These are phyloP conservation scores for Tenualosa thibaudeaui DNA, from an alignment of 2,797 vertebrate genomes.

Conservation along the genomic window DNA sequence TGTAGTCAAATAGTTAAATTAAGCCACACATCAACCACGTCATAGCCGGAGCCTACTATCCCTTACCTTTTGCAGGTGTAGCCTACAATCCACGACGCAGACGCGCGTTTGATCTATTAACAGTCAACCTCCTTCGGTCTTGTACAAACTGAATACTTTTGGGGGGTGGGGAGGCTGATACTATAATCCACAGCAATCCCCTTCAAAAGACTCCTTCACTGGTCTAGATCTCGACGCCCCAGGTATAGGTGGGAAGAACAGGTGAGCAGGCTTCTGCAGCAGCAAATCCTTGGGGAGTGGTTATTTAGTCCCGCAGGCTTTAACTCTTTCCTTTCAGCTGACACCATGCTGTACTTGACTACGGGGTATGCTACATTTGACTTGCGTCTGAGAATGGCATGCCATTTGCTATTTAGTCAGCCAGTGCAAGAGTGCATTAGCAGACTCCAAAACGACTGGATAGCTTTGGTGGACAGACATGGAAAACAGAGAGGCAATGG, in stretches of 20 bases:
- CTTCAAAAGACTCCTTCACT: background rate
- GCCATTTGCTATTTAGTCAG: too few species aligned
- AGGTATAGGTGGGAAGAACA: background rate
- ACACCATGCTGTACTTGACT: background rate
- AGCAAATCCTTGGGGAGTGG: background rate
- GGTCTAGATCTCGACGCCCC: background rate
- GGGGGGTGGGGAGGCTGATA: background rate
- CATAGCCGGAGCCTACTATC: background rate
- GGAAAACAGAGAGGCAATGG: too few species aligned
- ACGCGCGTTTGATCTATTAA: background rate
- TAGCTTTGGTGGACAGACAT: too few species aligned
- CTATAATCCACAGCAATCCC: background rate
- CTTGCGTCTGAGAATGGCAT: too few species aligned
- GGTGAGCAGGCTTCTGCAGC: background rate
- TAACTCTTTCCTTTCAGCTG: conserved; percentile 2
- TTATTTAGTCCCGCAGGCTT: background rate
- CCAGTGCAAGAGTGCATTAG: too few species aligned
- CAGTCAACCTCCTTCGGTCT: background rate
- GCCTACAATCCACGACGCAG: background rate
- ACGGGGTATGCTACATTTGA: too few species aligned
- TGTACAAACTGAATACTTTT: background rate
- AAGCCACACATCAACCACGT: too few species aligned
- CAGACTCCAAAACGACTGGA: too few species aligned
- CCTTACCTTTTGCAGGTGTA: background rate
- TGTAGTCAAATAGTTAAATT: too few species aligned